These are phyloP conservation scores for Taphrorychus bicolor DNA, from an alignment of 2,888 invertebrate species.

Conservation along the genomic window DNA sequence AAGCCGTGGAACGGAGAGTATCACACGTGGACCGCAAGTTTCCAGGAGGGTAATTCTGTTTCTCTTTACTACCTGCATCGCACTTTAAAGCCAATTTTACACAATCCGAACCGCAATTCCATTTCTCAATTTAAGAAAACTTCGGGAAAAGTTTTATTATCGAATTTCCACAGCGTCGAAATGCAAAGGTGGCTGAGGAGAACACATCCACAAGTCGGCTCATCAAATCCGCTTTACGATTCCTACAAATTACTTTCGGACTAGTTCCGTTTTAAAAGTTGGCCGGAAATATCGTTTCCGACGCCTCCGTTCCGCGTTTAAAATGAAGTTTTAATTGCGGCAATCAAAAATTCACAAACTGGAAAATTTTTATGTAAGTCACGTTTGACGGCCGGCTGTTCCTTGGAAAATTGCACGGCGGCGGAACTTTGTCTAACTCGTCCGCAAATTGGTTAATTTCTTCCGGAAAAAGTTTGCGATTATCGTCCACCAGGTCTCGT, in stretches of 20 bases:
- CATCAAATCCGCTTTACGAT: conserved; percentile 2
- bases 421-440: conserved; percentile 24
- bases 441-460: conserved; percentile 34
- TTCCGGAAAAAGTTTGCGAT: conserved; percentile 20
- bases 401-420: conserved; percentile 25
- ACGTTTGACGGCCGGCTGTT: conserved; percentile 34
- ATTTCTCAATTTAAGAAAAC: not conserved
- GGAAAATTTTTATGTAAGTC: conserved; percentile 35
- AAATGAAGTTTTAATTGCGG: conserved; percentile 34
- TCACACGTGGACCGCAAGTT: conserved; percentile 59
- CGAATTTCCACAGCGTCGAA: not conserved
- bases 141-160: not conserved
- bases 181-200: conserved; percentile 1
- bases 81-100: too few relatives aligned
- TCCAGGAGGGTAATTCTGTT: conserved; percentile 17
- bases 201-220: not conserved
- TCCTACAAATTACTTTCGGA: conserved; percentile 19
- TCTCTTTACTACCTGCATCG: too few relatives aligned
- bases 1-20: conserved; percentile 60
- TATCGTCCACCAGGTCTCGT: too few relatives aligned
- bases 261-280: conserved; percentile 17
- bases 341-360: conserved; percentile 35
- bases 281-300: conserved; percentile 3
- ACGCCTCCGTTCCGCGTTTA: conserved; percentile 7
- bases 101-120: not conserved